Conservation (phyloP, 2,113 vertebrate species). For the Piliocolobus tephrosceles region DNA sequence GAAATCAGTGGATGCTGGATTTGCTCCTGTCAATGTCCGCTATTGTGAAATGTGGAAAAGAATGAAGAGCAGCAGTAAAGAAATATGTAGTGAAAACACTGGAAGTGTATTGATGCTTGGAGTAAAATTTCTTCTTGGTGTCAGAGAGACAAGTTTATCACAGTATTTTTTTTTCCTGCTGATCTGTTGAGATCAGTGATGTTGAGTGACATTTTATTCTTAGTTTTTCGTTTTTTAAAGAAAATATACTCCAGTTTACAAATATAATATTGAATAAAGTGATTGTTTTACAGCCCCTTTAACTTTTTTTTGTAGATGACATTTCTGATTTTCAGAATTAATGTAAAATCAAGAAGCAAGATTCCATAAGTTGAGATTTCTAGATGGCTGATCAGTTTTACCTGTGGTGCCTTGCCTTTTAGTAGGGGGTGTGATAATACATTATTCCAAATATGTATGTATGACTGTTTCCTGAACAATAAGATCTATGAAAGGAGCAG, state of each 20-base stretch:
- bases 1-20: not conserved
- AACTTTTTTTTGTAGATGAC: not conserved
- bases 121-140: too few relatives aligned
- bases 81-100: conserved; percentile 20
- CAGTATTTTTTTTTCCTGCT: too few relatives aligned
- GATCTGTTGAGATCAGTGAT: not conserved
- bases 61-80: not conserved
- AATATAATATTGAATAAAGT: not conserved
- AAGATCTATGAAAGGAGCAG: conserved; percentile 64
- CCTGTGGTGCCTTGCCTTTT: not conserved
- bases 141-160: too few relatives aligned
- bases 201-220: not conserved
- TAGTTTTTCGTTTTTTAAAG: not conserved
- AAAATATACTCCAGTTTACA: not conserved
- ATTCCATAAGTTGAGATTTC: not conserved
- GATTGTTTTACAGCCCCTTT: not conserved
- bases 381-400: not conserved
- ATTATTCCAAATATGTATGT: not conserved
- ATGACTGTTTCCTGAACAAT: not conserved
- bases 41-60: not conserved
- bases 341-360: not conserved
- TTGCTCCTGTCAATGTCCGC: conserved; percentile 34
- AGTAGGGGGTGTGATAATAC: not conserved
- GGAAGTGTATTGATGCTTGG: not conserved
- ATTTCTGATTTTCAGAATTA: not conserved